These are phyloP conservation scores for Cherax destructor DNA, from an alignment of 1,140 invertebrate species.

Conservation along the genomic window DNA sequence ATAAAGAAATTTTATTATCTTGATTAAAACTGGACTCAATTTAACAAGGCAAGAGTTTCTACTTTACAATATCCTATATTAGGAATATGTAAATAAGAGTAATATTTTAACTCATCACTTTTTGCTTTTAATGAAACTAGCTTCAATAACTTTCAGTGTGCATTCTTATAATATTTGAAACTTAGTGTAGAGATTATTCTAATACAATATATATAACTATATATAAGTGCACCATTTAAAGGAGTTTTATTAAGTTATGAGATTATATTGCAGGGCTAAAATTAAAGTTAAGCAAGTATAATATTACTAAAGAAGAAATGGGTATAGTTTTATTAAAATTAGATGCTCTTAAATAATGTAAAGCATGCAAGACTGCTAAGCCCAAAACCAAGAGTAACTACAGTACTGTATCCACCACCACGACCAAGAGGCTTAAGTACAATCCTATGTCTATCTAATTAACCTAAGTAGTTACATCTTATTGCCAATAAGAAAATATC, in stretches of 20 bases:
- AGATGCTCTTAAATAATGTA: constrained; percentile 62
- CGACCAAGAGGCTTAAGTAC: constrained; percentile 65
- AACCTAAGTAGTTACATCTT: constrained; percentile 54
- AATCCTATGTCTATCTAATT: constrained; percentile 52
- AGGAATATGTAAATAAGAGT: no score
- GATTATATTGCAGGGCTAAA: constrained; percentile 46
- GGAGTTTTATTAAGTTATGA: constrained; percentile 43
- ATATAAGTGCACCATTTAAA: constrained; percentile 24
- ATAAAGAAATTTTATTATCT: no score
- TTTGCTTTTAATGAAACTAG: no score
- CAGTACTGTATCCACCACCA: constrained; percentile 65
- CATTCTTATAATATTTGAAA: no score
- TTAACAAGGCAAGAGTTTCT: no score
- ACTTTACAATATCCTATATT: no score
- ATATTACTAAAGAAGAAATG: constrained; percentile 54
- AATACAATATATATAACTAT: no score
- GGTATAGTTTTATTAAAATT: constrained; percentile 67
- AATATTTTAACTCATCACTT: no score
- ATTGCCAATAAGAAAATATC: constrained; percentile 55
- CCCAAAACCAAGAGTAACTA: constrained; percentile 60
- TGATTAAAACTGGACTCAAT: no score
- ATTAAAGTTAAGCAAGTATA: constrained; percentile 32
- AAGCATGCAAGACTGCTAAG: constrained; percentile 65
- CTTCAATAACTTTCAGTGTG: no score
- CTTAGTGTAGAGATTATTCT: no score